These are phyloP conservation scores for Oscheius myriophilus DNA, from an alignment of 2,888 invertebrate genomes.

Conservation along the genomic window DNA sequence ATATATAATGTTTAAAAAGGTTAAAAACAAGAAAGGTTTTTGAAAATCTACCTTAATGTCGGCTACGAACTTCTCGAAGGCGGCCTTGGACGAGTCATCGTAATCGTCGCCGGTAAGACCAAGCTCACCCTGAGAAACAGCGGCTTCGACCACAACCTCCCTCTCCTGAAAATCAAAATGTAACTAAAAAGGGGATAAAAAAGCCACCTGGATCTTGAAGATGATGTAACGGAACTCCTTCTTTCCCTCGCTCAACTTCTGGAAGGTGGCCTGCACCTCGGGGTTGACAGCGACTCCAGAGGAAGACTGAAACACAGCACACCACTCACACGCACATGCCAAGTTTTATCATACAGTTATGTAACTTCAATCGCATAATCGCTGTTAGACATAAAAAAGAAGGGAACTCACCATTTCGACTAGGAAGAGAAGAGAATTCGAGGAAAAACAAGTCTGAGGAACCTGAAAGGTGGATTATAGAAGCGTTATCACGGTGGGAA, in stretches of 20 bases:
- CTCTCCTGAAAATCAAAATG: constrained; percentile 56
- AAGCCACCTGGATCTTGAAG: constrained; percentile 68
- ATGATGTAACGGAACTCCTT: constrained; percentile 70
- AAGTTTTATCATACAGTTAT: constrained; percentile 7
- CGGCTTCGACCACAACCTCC: constrained; percentile 69
- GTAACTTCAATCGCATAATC: neutral
- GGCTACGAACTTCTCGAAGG: constrained; percentile 91
- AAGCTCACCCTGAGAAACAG: constrained; percentile 66
- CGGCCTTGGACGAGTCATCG: constrained; percentile 74
- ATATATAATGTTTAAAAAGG: neutral
- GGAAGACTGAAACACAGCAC: constrained; percentile 54
- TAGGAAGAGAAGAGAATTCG: neutral
- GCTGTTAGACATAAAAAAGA: constrained; percentile 8
- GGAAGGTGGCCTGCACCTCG: constrained; percentile 70
- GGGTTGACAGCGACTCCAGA: constrained; percentile 70
- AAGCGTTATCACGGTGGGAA: neutral
- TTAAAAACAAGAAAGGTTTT: neutral
- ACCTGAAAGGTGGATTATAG: constrained; percentile 22
- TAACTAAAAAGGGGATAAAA: neutral
- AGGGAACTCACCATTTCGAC: constrained; percentile 23
- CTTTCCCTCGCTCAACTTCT: constrained; percentile 68
- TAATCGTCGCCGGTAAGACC: constrained; percentile 64
- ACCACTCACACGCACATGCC: constrained; percentile 31
- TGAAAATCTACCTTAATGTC: constrained; percentile 81
- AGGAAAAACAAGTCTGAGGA: constrained; percentile 21